Percentiles rank a stretch among this genome's conserved stretches.
These are phyloP conservation scores for Haemorhous mexicanus DNA, from an alignment of 2,113 vertebrate genomes.

Conservation along the genomic window DNA sequence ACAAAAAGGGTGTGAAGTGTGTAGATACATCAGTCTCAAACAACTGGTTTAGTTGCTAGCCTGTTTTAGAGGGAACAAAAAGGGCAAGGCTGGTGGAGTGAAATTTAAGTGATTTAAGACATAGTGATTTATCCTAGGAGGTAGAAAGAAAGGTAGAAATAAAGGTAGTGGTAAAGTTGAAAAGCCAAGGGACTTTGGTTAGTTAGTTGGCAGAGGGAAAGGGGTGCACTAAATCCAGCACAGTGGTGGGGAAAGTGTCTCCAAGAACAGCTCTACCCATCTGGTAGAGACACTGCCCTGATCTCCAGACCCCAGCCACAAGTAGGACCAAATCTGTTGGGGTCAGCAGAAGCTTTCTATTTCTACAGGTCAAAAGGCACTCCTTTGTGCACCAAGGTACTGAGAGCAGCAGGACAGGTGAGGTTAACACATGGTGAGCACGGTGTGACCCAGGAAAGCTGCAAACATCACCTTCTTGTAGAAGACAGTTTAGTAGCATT, in stretches of 20 bases:
- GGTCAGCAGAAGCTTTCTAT: background rate
- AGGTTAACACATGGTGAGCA: accelerated
- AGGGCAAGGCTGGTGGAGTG: background rate
- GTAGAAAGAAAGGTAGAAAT: background rate
- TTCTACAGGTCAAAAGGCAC: background rate
- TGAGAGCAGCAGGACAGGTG: background rate
- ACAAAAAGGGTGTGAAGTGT: accelerated
- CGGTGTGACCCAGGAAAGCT: background rate
- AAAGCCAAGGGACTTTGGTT: background rate
- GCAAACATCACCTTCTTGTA: background rate
- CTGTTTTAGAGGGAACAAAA: background rate
- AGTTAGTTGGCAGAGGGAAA: background rate
- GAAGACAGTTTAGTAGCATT: background rate
- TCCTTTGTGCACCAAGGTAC: background rate
- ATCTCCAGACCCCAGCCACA: background rate
- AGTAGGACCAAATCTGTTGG: background rate
- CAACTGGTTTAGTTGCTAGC: background rate
- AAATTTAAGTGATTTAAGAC: background rate
- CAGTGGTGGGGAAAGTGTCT: background rate
- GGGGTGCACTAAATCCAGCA: background rate
- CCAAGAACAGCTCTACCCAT: background rate
- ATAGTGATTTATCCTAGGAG: background rate
- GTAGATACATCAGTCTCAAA: background rate
- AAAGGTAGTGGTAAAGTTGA: background rate
- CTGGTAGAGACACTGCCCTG: background rate